Evolutionary conservation across 2,797 vertebrate species (phyloP), one percentile per base, ranked within the genome.

Genomic region (Ispidina lecontei): DNA sequence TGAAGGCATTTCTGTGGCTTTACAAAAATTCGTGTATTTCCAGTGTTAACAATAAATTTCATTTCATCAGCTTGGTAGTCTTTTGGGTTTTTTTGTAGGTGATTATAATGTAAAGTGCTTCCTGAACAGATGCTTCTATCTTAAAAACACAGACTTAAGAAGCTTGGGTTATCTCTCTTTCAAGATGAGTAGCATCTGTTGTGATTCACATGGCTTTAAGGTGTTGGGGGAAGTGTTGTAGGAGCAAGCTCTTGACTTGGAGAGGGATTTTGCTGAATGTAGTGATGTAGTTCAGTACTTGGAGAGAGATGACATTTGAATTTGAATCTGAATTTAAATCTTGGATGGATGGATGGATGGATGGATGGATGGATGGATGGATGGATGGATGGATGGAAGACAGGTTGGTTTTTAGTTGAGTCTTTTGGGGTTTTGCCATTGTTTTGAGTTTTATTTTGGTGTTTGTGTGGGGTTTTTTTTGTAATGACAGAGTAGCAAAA

Each of bases 111-210:
- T 68, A 11, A 80, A 91, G 20, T n/a, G 46, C 43, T 91, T 83
- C 28, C 20, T 80, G 80, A 74, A 56, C 2, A 2, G 39, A 19
- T 85, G 19, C n/a, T 84, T 95, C 58, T 73, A 0, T 67, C 26
- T 69, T 85, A 37, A 46, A 77, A 86, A 65, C 49, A 14, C 18
- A 65, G 31, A 41, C 25, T 76, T 64, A 47, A 52, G 55, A 88
- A 87, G 54, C 49, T 54, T 52, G 25, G 4, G 7, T 64, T 87
- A 58, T 67, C 16, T 62, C 54, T 80, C 58, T 74, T 64, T n/a
- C 65, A 85, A 87, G 51, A 64, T 75, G 23, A 54, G 33, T 68
- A 64, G 46, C 49, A 62, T 80, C 72, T 80, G 47, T 56, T 80
- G 12, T 72, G 58, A 60, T 82, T 91, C 28, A 55, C 64, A 72